A percentile compares a stretch with the other conserved stretches of the same genome.
Conservation (phyloP, 2,113 vertebrate genomes). For the Onychostoma macrolepis region DNA sequence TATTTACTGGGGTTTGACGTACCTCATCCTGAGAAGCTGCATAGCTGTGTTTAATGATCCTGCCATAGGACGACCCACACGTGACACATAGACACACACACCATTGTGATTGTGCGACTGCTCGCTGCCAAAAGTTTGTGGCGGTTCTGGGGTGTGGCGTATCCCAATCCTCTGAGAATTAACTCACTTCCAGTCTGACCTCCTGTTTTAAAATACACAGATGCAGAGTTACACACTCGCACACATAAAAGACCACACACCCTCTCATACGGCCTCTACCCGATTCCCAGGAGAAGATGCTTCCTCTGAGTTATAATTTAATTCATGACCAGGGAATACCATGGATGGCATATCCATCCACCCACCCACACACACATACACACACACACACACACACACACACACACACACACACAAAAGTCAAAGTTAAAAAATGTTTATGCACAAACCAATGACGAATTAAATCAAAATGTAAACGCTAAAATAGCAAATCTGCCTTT, state of each 20-base stretch:
- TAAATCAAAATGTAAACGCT: too few relatives aligned
- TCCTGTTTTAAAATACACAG: not conserved
- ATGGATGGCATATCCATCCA: not conserved
- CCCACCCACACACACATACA: too few relatives aligned
- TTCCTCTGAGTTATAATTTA: constrained; percentile 2
- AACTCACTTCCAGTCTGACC: constrained; percentile 39
- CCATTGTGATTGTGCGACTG: not conserved
- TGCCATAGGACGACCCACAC: constrained; percentile 3
- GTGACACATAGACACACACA: not conserved
- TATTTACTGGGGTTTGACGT: constrained; percentile 27
- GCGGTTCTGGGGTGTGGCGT: not conserved
- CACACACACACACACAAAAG: not conserved
- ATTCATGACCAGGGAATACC: constrained; percentile 25
- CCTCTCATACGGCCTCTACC: not conserved
- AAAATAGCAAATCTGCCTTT: not conserved
- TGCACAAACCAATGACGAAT: not conserved
- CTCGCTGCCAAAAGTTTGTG: not conserved
- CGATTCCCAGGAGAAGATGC: not conserved
- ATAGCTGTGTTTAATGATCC: constrained; percentile 28
- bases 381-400: not conserved
- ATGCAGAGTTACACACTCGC: constrained; percentile 17
- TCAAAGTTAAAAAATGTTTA: not conserved
- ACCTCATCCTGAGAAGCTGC: constrained; percentile 8
- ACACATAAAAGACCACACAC: constrained; percentile 31
- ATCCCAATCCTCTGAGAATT: constrained; percentile 13